These are phyloP conservation scores for Dromius quadrimaculatus DNA, from an alignment of 2,888 invertebrate genomes.

Conservation along the genomic window DNA sequence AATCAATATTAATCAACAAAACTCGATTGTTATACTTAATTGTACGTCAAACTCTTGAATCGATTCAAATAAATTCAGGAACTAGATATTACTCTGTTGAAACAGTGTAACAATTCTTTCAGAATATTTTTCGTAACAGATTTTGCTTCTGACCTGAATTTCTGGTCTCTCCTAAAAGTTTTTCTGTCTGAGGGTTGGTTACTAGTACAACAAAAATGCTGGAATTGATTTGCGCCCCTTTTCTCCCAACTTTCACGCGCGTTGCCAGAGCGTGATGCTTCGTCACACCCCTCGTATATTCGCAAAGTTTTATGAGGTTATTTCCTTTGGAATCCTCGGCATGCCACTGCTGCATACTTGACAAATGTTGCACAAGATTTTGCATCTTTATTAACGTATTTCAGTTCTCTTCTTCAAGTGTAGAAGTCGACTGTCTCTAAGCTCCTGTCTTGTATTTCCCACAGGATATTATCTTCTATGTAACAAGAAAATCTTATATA, in stretches of 20 bases:
- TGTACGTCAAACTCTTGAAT: too few species aligned
- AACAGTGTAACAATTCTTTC: too few species aligned
- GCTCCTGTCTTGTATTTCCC: constrained; percentile 14
- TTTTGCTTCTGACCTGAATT: constrained; percentile 28
- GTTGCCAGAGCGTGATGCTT: neutral
- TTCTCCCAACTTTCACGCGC: constrained; percentile 8
- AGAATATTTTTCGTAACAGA: too few species aligned
- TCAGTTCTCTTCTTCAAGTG: neutral
- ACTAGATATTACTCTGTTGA: too few species aligned
- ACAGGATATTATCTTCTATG: too few species aligned
- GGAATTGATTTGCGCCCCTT: constrained; percentile 18
- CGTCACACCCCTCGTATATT: constrained; percentile 5
- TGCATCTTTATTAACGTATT: constrained; percentile 44
- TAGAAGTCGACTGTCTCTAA: neutral
- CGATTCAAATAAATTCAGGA: too few species aligned
- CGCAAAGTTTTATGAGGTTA: constrained; percentile 48
- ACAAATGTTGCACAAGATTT: constrained; percentile 47
- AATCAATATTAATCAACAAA: too few species aligned
- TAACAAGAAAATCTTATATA: too few species aligned
- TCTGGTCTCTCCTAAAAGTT: constrained; percentile 3
- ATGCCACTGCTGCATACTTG: constrained; percentile 44
- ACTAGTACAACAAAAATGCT: constrained; percentile 23
- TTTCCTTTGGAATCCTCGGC: constrained; percentile 41
- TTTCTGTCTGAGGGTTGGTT: neutral
- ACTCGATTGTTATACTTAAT: too few species aligned